Conservation (phyloP, 2,113 vertebrate genomes). For the Hyla sarda region DNA sequence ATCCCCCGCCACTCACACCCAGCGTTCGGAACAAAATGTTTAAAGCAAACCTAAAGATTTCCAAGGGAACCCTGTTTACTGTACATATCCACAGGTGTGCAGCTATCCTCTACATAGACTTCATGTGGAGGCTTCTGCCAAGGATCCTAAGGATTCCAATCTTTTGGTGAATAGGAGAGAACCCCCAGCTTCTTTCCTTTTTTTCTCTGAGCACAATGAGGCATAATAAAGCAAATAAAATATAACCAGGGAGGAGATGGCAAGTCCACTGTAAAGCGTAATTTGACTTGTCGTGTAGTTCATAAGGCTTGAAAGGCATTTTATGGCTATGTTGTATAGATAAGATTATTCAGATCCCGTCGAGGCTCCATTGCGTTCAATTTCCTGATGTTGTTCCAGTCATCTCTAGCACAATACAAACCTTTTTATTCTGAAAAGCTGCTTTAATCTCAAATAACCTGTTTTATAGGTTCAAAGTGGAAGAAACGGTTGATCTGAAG, state of each 20-base stretch:
- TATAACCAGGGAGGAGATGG: background rate
- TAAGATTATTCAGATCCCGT: background rate
- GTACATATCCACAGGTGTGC: too few relatives aligned
- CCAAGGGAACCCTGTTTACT: too few relatives aligned
- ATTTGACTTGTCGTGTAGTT: background rate
- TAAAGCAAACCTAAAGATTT: too few relatives aligned
- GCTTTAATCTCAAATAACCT: slow-evolving; percentile 37
- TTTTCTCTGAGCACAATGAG: background rate
- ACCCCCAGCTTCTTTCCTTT: too few relatives aligned
- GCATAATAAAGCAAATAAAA: background rate
- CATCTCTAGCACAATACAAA: background rate
- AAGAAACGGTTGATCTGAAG: slow-evolving; percentile 92
- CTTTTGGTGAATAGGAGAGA: too few relatives aligned
- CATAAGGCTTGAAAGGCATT: background rate
- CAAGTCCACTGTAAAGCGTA: background rate
- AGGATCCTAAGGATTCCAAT: too few relatives aligned
- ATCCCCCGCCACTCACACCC: too few relatives aligned
- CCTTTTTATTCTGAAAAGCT: background rate
- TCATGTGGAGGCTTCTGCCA: too few relatives aligned
- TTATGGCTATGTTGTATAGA: background rate
- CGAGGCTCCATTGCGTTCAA: background rate
- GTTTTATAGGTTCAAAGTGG: slow-evolving; percentile 87
- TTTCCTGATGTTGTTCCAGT: slow-evolving; percentile 21
- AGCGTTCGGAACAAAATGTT: too few relatives aligned
- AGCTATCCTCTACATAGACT: too few relatives aligned